Evolutionary conservation across 2,797 vertebrate species (phyloP), one percentile per base, ranked within the genome.

Genomic region (Bothrops alternatus): DNA sequence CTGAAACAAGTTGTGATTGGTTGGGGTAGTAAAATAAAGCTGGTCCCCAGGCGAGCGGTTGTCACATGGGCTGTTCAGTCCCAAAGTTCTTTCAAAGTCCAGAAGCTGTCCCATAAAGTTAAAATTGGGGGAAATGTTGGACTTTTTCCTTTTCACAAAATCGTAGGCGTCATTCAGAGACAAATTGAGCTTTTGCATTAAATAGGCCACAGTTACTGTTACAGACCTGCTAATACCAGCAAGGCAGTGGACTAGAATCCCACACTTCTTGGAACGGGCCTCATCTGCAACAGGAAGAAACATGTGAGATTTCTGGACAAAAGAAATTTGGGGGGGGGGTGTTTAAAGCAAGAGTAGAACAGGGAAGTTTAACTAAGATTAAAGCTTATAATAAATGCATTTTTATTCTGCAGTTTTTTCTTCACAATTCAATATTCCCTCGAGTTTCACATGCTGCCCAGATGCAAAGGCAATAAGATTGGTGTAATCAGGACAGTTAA

Each of bases 131-230:
- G 99, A 99, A 97, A 99, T 99, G 97, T 99, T 99, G 90, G 99
- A 99, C 97, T 99, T 99, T 98, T 99, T 99, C 96, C 99, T 98
- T 97, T 99, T 99, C 95, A 99, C 99, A 6, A 99, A 99, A 97
- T 99, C 99, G 63, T 99, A 99, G 90, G 99, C 99, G 2, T 99
- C 99, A 0, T 99, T 99, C 94, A 99, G 98, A 1, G 99, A 99
- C 96, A 99, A 98, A 98, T 99, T 99, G 97, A 99, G 98, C 97
- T 99, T 99, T 98, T 99, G 99, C 99, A 99, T 99, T 97, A 99
- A 98, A 97, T 99, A 99, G 93, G 99, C 99, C 93, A 99, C 99
- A 0, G 99, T 99, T 94, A 99, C 99, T 0, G 99, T 99, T 93
- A 99, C 99, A 0, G 99, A 99, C 91, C 99, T 98, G 96, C 99